Conservation (phyloP, 2,888 invertebrate genomes). For the Drosophila subquinaria region DNA sequence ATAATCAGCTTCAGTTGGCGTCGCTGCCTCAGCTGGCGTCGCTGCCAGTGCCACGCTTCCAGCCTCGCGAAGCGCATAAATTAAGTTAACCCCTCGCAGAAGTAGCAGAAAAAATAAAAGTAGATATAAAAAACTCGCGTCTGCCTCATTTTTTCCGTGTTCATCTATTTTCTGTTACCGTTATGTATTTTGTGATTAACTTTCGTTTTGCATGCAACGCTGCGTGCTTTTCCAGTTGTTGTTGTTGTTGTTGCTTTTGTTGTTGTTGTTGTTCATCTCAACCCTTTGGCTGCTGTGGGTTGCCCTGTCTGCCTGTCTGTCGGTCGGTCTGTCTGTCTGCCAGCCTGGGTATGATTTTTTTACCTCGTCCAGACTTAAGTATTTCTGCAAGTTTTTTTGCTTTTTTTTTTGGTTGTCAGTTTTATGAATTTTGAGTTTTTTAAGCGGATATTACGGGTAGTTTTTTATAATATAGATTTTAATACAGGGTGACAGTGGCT, state of each 20-base stretch:
- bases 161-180: constrained; percentile 63
- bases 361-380: constrained; percentile 37
- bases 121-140: constrained; percentile 50
- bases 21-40: constrained; percentile 5
- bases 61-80: constrained; percentile 71
- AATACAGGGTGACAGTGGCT: constrained; percentile 59
- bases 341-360: constrained; percentile 61
- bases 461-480: constrained; percentile 33
- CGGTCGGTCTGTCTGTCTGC: neutral
- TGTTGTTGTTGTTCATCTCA: constrained; percentile 63
- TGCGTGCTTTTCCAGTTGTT: constrained; percentile 51
- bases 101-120: constrained; percentile 44
- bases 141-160: constrained; percentile 72
- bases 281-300: constrained; percentile 71
- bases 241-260: constrained; percentile 39
- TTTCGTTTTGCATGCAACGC: constrained; percentile 79
- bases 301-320: neutral
- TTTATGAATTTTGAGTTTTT: constrained; percentile 68
- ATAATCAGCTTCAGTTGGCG: constrained; percentile 69
- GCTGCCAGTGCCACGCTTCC: constrained; percentile 64
- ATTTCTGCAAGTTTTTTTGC: constrained; percentile 16
- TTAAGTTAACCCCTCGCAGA: constrained; percentile 78
- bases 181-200: constrained; percentile 81
- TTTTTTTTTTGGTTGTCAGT: constrained; percentile 54
- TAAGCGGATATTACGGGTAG: constrained; percentile 68